Evolutionary conservation across 2,888 invertebrate genomes (phyloP).

Genomic region (Agrilus biguttatus): DNA sequence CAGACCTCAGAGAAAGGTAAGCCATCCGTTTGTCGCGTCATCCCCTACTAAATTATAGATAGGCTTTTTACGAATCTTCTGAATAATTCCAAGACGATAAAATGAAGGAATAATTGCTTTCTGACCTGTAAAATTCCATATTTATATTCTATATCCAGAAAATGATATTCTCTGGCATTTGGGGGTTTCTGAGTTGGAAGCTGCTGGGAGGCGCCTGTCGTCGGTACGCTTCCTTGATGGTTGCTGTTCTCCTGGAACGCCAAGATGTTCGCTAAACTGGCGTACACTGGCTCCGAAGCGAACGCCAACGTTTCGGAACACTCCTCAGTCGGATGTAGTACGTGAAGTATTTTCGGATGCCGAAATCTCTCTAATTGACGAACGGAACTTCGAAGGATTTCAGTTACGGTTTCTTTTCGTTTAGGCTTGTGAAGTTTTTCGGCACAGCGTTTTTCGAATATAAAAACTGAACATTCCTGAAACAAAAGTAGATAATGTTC

Average conservation of each 20-base stretch:
- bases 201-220: slow-evolving; percentile 32
- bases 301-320: slow-evolving; percentile 81
- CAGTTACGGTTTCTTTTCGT: slow-evolving; percentile 81
- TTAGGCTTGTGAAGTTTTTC: slow-evolving; percentile 89
- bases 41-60: too few relatives aligned
- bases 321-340: slow-evolving; percentile 64
- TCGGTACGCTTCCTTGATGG: slow-evolving; percentile 29
- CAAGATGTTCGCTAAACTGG: slow-evolving; percentile 79
- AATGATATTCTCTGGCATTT: slow-evolving; percentile 66
- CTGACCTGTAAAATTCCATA: slow-evolving; percentile 85
- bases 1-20: too few relatives aligned
- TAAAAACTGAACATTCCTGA: slow-evolving; percentile 86
- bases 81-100: too few relatives aligned
- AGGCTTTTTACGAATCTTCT: too few relatives aligned
- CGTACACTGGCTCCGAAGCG: slow-evolving; percentile 82
- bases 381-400: slow-evolving; percentile 68
- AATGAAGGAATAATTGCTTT: slow-evolving; percentile 2
- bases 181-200: slow-evolving; percentile 39
- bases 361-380: slow-evolving; percentile 66
- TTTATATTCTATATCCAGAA: slow-evolving; percentile 84
- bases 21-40: too few relatives aligned
- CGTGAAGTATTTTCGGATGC: slow-evolving; percentile 66
- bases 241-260: slow-evolving; percentile 57
- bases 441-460: slow-evolving; percentile 84
- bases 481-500: too few relatives aligned